A percentile compares a stretch with the other conserved stretches of the same genome.
phyloP scores from a whole-genome alignment of 2,888 invertebrate species.

The Melinaea marsaeus region DNA sequence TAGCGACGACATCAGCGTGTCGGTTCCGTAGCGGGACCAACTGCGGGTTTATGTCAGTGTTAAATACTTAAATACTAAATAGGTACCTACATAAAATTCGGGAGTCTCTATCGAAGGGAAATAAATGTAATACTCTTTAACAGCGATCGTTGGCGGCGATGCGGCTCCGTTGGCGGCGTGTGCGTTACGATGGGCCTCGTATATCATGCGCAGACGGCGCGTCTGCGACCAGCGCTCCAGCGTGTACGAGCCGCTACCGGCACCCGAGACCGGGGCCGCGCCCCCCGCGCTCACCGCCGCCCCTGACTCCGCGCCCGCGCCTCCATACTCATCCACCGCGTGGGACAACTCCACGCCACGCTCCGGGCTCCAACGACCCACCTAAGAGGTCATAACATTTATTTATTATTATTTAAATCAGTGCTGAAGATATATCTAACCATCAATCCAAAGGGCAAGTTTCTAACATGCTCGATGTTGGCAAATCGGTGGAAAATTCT shows the following conservation, averaged over 20 bases:
- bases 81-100: not conserved
- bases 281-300: conserved; percentile 45
- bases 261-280: conserved; percentile 46
- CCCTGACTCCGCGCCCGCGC: conserved; percentile 45
- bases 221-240: conserved; percentile 72
- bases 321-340: conserved; percentile 52
- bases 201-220: conserved; percentile 69
- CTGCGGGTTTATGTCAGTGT: conserved; percentile 10
- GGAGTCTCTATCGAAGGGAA: no score
- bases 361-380: conserved; percentile 65
- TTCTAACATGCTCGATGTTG: no score
- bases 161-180: conserved; percentile 13
- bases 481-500: no score
- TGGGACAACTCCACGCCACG: conserved; percentile 65
- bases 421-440: not conserved
- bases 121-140: conserved; percentile 13
- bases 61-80: not conserved
- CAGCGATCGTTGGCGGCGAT: conserved; percentile 35
- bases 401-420: not conserved
- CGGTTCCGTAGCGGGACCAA: conserved; percentile 38
- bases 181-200: conserved; percentile 61
- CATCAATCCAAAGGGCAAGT: no score
- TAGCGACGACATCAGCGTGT: conserved; percentile 48
- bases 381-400: conserved; percentile 37
- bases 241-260: conserved; percentile 54